These are phyloP conservation scores for Trachelus iudaicus DNA, from an alignment of 2,888 invertebrate genomes.

Conservation along the genomic window DNA sequence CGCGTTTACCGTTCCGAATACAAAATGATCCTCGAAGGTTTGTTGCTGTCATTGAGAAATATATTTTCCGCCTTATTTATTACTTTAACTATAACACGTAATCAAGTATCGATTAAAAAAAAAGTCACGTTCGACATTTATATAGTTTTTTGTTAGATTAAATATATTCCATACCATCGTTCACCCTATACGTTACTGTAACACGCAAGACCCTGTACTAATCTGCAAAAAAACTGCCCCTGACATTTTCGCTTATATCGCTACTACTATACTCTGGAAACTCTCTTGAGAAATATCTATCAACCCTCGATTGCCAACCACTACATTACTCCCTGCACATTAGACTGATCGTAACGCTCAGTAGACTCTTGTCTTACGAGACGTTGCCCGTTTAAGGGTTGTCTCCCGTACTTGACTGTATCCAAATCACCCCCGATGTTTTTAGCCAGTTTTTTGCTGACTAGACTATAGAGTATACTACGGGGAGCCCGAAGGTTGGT, in stretches of 20 bases:
- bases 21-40: conserved; percentile 20
- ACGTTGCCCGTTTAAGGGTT: background rate
- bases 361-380: background rate
- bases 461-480: background rate
- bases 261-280: background rate
- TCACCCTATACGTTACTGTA: background rate
- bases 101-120: background rate
- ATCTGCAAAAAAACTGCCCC: background rate
- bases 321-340: background rate
- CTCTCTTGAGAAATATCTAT: background rate
- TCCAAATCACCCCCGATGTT: background rate
- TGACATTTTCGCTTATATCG: background rate
- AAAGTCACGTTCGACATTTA: background rate
- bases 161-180: background rate
- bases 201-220: background rate
- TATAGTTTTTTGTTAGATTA: background rate
- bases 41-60: background rate
- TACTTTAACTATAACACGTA: background rate
- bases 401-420: background rate
- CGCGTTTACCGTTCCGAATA: conserved; percentile 27
- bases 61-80: background rate
- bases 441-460: background rate
- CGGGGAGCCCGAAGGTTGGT: conserved; percentile 7
- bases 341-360: background rate
- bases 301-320: background rate